Evolutionary conservation across 2,888 invertebrate genomes (phyloP).

Genomic region (Azorinus chamasolen): DNA sequence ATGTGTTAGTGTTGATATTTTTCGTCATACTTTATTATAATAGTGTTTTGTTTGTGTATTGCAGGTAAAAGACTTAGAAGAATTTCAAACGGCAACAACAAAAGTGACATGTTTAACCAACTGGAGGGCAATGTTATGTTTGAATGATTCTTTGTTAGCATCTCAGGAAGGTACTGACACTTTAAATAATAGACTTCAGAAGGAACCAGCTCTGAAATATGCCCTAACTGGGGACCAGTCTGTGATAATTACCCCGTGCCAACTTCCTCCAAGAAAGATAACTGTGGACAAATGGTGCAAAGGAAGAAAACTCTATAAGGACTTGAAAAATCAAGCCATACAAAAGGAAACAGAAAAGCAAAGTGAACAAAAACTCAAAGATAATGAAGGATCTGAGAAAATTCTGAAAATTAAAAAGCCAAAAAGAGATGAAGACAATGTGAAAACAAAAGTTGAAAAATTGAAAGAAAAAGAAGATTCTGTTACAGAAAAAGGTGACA

Average conservation of each 20-base stretch:
- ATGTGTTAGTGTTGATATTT: no score
- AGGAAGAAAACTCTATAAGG: conserved; percentile 50
- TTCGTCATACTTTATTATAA: no score
- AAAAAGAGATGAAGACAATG: conserved; percentile 6
- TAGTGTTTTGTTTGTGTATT: no score
- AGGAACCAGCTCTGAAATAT: conserved; percentile 72
- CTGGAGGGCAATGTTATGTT: conserved; percentile 69
- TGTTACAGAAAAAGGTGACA: not conserved
- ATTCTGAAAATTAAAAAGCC: conserved; percentile 13
- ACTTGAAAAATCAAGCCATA: conserved; percentile 37
- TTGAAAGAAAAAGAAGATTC: not conserved
- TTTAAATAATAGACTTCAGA: conserved; percentile 67
- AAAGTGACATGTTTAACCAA: conserved; percentile 55
- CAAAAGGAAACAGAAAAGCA: conserved; percentile 26
- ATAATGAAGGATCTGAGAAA: conserved; percentile 9
- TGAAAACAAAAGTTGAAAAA: not conserved
- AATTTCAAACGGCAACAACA: conserved; percentile 61
- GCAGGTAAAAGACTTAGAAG: conserved; percentile 72
- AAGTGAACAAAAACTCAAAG: conserved; percentile 1
- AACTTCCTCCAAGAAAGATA: conserved; percentile 66
- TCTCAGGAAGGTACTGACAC: conserved; percentile 57
- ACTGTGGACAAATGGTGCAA: conserved; percentile 67
- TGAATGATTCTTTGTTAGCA: conserved; percentile 60
- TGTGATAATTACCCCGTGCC: conserved; percentile 77
- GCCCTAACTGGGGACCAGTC: conserved; percentile 70